phyloP scores from a whole-genome alignment of 2,113 vertebrate genomes.

The Trematomus loennbergii region DNA sequence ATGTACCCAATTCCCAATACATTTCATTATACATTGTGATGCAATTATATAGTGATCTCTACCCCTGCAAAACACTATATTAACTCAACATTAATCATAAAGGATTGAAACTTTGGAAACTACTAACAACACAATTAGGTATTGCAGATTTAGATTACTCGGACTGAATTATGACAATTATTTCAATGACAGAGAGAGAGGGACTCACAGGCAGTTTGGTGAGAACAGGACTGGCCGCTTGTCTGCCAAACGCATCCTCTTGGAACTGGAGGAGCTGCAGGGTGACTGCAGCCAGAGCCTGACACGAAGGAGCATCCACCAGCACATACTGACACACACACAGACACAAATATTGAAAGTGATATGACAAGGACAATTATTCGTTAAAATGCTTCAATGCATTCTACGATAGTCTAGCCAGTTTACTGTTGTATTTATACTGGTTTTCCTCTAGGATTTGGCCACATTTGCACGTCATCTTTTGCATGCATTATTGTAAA shows the following conservation, averaged over 20 bases:
- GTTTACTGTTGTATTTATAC: constrained; percentile 2
- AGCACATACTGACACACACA: constrained; percentile 88
- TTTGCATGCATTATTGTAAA: background rate
- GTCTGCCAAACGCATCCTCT: constrained; percentile 95
- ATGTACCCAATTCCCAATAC: background rate
- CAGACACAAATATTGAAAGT: background rate
- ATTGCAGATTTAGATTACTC: background rate
- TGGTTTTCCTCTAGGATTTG: background rate
- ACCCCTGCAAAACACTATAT: background rate
- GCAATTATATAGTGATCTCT: background rate
- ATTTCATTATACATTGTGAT: background rate
- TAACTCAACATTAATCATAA: background rate
- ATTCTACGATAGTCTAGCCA: background rate
- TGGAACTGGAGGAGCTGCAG: constrained; percentile 97
- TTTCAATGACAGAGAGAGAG: background rate
- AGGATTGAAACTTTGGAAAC: background rate
- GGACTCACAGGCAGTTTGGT: constrained; percentile 96
- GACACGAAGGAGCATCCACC: constrained; percentile 94
- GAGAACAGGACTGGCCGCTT: constrained; percentile 90
- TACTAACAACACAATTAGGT: no score
- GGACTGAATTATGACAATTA: no score
- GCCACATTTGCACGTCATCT: background rate
- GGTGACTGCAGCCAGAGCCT: constrained; percentile 91
- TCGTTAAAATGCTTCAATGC: background rate
- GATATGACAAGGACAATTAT: background rate